These are phyloP conservation scores for Drosophila emarginata DNA, from an alignment of 2,888 invertebrate species.

Conservation along the genomic window DNA sequence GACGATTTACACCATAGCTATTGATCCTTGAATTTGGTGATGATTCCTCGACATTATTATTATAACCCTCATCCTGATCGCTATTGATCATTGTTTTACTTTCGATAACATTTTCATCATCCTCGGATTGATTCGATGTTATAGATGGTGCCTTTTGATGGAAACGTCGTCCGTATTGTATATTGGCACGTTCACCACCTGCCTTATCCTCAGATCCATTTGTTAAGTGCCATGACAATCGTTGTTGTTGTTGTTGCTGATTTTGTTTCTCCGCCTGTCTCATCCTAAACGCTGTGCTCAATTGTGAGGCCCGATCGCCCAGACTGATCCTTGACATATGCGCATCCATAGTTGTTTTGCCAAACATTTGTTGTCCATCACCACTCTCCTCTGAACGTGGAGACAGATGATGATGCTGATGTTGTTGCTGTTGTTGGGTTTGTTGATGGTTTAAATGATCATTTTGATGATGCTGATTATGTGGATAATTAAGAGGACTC, in stretches of 20 bases:
- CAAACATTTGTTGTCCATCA: not conserved
- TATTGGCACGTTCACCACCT: constrained; percentile 13
- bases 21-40: not conserved
- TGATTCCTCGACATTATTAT: not conserved
- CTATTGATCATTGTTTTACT: no score
- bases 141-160: not conserved
- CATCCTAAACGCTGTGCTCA: not conserved
- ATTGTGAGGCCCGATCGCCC: not conserved
- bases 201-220: not conserved
- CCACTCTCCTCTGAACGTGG: not conserved
- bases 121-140: not conserved
- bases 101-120: not conserved
- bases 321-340: not conserved
- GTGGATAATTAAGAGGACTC: not conserved
- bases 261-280: not conserved
- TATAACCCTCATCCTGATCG: not conserved
- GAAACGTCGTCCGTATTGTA: not conserved
- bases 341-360: not conserved
- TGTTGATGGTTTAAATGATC: constrained; percentile 26
- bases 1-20: not conserved
- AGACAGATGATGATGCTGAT: constrained; percentile 39
- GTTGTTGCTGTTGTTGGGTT: not conserved
- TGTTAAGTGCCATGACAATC: not conserved
- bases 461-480: not conserved
- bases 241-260: not conserved